Base-by-base conservation (phyloP, 2,113 vertebrate genomes). In the Chaetodon trifascialis region DNA sequence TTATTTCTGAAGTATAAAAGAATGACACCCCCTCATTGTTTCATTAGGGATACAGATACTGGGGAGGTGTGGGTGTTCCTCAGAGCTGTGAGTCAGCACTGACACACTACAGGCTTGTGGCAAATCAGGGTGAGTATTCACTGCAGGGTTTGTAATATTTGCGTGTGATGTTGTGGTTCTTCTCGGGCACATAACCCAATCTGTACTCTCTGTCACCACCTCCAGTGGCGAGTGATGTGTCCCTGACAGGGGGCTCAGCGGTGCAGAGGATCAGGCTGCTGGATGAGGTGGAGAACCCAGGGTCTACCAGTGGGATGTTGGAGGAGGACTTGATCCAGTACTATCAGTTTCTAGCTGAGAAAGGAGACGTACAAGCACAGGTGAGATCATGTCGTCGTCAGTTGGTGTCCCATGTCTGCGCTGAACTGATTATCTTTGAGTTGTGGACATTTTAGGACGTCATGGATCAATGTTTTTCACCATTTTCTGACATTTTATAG, bases 281-380 rank as follows among this genome's bases (percentile, higher is more conserved):
- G 66, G 98, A 99, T 59, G 98, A 99, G 89, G 93, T 97, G 73
- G 98, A 99, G 93, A 99, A 97, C 90, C 97, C 98, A 0, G 98
- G 98, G 54, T 97, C 97, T 88, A 96, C 96, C 89, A 99, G 96
- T 75, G 98, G 97, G 4, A 99, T 99, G 98, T 92, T 99, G 55
- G 98, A 99, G 91, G 98, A 99, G 91, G 98, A 99, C 81, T 94
- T 99, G 73, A 99, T 99, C 92, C 98, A 99, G 71, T 99, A 99
- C 93, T 99, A 99, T 74, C 98, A 99, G 91, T 99, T 99, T 84
- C 93, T 99, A 81, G 98, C 98, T 63, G 98, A 99, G 93, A 99
- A 99, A 64, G 98, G 98, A 73, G 98, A 99, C n/a, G 97, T 99
- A 21, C 98, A 99, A 92, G 98, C 98, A 40, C 98, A 99, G 97